Evolutionary conservation across 2,113 vertebrate species (phyloP), one percentile per base, ranked within the genome.

Genomic region (Sinocyclocheilus anshuiensis): DNA sequence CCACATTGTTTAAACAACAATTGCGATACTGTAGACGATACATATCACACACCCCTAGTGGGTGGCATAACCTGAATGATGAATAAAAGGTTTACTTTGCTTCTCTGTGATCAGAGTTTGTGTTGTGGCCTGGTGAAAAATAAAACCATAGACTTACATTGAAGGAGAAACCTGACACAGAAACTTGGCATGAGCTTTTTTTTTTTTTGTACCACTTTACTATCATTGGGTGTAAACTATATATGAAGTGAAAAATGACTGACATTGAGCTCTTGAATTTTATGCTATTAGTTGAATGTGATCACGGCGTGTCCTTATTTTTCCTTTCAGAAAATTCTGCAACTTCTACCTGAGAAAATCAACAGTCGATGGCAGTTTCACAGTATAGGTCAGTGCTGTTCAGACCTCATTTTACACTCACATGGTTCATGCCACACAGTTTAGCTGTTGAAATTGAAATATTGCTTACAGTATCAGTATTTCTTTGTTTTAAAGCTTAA

Each of bases 321-420:
- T 75, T 67, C 36, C 53, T 89, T 92, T 84, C 93, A 99, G 98
- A 99, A 98, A 97, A 98, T 99, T 95, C 92, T 99, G 83, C 98
- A 99, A 89, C 96, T 97, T 87, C 96, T 99, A 89, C 98, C 98
- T 59, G 98, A 99, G 94, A 97, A 97, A 93, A 98, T 99, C 95
- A 97, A 97, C 95, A 97, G 93, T 92, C 95, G 97, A 91, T 99
- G 98, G 98, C 98, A 99, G 96, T 99, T 98, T 92, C 98, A 97
- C 95, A 99, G 98, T 94, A 99, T 99, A 97, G 98, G 98, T 99
- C 97, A 95, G 96, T 88, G 77, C 65, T 67, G 33, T 9, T 59
- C 4, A 36, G 16, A 67, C n/a, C 33, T 29, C 15, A 39, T 26
- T 33, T 29, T 71, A 24, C 22, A 36, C n/a, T 33, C 16, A 15